Percentiles rank a stretch among this genome's conserved stretches.
These are phyloP conservation scores for Caenorhabditis sulstoni DNA, from an alignment of 2,888 invertebrate genomes.

Conservation along the genomic window DNA sequence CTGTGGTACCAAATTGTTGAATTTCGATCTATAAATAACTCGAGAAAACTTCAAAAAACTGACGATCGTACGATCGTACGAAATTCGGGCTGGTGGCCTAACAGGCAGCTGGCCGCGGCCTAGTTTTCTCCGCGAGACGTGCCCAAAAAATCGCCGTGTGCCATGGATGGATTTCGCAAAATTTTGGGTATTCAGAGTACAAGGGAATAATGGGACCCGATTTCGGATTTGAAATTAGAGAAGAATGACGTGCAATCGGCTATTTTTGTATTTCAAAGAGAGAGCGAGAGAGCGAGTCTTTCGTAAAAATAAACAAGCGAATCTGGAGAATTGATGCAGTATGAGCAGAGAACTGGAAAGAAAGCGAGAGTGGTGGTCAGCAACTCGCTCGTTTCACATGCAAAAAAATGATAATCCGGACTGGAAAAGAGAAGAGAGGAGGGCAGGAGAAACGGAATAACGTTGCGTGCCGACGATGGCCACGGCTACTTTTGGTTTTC, in stretches of 20 bases:
- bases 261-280: neutral
- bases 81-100: no score
- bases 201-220: neutral
- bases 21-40: no score
- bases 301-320: constrained; percentile 14
- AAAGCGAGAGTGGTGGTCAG: constrained; percentile 2
- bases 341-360: constrained; percentile 9
- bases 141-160: no score
- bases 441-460: neutral
- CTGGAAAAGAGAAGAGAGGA: constrained; percentile 3
- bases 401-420: constrained; percentile 40
- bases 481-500: constrained; percentile 41
- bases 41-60: no score
- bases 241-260: constrained; percentile 5
- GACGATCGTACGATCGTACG: no score
- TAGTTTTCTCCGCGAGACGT: no score
- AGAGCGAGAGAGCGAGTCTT: neutral
- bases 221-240: neutral
- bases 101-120: no score
- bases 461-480: constrained; percentile 28
- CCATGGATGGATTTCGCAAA: no score
- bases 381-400: constrained; percentile 22
- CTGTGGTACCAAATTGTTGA: no score
- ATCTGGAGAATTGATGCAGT: neutral
- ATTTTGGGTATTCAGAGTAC: neutral